Conservation (phyloP, 2,797 vertebrate species). For the Hoplostethus mediterraneus region DNA sequence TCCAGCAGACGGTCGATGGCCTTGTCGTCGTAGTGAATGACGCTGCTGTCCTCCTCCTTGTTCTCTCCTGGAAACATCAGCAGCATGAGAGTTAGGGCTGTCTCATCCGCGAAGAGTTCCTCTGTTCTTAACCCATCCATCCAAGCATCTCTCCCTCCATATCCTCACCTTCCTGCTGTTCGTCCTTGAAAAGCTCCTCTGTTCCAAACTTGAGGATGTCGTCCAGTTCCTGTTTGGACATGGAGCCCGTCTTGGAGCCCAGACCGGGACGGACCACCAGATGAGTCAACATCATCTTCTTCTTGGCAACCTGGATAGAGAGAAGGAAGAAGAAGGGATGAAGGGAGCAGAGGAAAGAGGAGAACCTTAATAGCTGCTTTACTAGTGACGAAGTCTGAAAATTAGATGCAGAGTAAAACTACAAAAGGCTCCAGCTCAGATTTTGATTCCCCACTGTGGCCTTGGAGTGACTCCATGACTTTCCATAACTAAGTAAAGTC, state of each 20-base stretch:
- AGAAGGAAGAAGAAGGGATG: no score
- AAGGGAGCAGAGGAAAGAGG: background rate
- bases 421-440: no score
- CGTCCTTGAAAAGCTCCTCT: conserved; percentile 96
- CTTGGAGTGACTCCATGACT: no score
- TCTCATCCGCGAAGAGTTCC: no score
- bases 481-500: no score
- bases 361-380: no score
- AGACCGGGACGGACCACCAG: conserved; percentile 96
- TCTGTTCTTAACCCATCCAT: no score
- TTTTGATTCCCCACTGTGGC: no score
- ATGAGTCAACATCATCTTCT: conserved; percentile 99
- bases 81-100: no score
- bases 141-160: no score
- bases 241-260: conserved; percentile 97
- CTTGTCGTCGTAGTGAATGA: conserved; percentile 98
- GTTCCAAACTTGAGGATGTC: conserved; percentile 99
- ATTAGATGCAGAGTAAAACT: no score
- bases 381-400: no score
- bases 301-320: conserved; percentile 91
- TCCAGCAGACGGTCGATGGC: conserved; percentile 95
- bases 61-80: conserved; percentile 84
- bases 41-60: conserved; percentile 96
- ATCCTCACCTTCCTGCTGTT: conserved; percentile 79
- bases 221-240: conserved; percentile 99